phyloP scores from a whole-genome alignment of 2,888 invertebrate genomes.

The Blastobasis adustella region DNA sequence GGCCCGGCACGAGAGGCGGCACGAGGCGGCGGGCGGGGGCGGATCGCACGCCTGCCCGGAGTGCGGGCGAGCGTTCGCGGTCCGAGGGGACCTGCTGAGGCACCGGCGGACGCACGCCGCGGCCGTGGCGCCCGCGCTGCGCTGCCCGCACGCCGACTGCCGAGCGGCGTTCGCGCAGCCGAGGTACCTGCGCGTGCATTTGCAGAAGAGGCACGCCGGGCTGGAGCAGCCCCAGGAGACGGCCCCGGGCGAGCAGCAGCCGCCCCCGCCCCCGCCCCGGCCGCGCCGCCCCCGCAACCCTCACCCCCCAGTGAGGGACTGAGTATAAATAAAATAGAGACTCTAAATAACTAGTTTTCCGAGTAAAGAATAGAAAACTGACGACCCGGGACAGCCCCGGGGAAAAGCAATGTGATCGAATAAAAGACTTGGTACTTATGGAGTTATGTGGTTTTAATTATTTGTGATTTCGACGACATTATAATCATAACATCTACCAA shows the following conservation, averaged over 20 bases:
- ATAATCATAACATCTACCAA: too few species aligned
- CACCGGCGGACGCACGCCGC: conserved; percentile 65
- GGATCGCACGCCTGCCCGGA: conserved; percentile 50
- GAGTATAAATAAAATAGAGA: background rate
- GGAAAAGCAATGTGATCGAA: too few species aligned
- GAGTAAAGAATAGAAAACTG: too few species aligned
- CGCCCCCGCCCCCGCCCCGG: too few species aligned
- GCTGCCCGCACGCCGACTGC: conserved; percentile 35
- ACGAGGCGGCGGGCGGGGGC: conserved; percentile 31
- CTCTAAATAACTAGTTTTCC: background rate
- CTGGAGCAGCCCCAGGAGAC: too few species aligned
- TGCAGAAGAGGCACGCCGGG: conserved; percentile 36
- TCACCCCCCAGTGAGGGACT: background rate
- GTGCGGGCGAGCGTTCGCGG: conserved; percentile 64
- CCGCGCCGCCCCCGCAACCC: background rate
- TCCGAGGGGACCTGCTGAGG: conserved; percentile 59
- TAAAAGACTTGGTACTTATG: too few species aligned
- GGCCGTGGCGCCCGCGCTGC: conserved; percentile 49
- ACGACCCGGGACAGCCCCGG: too few species aligned
- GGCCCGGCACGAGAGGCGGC: conserved; percentile 53
- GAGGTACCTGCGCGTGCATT: conserved; percentile 69
- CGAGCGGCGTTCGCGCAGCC: conserved; percentile 57
- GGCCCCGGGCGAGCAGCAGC: too few species aligned
- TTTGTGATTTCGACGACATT: too few species aligned
- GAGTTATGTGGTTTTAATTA: background rate